A percentile compares a stretch with the other conserved stretches of the same genome.
Conservation (phyloP, 1,140 invertebrate genomes). For the Eumeta japonica region DNA sequence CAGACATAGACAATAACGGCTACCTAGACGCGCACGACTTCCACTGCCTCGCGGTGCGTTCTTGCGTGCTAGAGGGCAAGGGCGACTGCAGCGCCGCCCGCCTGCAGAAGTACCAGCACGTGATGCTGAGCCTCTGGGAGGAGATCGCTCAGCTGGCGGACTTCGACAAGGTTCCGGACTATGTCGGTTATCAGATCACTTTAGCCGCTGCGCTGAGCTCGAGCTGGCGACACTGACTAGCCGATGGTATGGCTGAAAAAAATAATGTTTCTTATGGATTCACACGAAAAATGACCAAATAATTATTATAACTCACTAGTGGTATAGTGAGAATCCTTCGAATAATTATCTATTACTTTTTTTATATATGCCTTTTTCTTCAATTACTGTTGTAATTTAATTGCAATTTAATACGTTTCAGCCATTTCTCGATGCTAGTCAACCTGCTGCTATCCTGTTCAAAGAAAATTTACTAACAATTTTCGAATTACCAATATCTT, state of each 20-base stretch:
- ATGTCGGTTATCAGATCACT: slow-evolving; percentile 43
- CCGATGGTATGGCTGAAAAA: slow-evolving; percentile 1
- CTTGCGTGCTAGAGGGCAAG: slow-evolving; percentile 77
- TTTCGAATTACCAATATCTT: too few relatives aligned
- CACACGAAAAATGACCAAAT: not conserved
- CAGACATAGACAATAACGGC: slow-evolving; percentile 83
- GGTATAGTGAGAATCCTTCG: too few relatives aligned
- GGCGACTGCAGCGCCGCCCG: slow-evolving; percentile 70
- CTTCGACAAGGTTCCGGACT: slow-evolving; percentile 75
- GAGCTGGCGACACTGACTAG: too few relatives aligned
- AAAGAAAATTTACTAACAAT: too few relatives aligned
- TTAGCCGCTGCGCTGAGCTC: too few relatives aligned
- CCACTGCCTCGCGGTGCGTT: slow-evolving; percentile 74
- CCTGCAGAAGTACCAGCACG: slow-evolving; percentile 74
- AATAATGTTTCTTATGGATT: too few relatives aligned
- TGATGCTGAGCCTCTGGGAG: slow-evolving; percentile 80
- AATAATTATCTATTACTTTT: too few relatives aligned
- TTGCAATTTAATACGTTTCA: too few relatives aligned
- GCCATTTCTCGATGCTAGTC: too few relatives aligned
- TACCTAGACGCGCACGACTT: slow-evolving; percentile 79
- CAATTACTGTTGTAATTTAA: too few relatives aligned
- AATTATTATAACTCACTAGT: not conserved
- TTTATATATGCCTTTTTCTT: too few relatives aligned
- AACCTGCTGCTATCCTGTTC: too few relatives aligned
- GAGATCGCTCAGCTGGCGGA: slow-evolving; percentile 80